Base-by-base conservation (phyloP, 2,888 invertebrate genomes). In the Standfussiana lucernea region DNA sequence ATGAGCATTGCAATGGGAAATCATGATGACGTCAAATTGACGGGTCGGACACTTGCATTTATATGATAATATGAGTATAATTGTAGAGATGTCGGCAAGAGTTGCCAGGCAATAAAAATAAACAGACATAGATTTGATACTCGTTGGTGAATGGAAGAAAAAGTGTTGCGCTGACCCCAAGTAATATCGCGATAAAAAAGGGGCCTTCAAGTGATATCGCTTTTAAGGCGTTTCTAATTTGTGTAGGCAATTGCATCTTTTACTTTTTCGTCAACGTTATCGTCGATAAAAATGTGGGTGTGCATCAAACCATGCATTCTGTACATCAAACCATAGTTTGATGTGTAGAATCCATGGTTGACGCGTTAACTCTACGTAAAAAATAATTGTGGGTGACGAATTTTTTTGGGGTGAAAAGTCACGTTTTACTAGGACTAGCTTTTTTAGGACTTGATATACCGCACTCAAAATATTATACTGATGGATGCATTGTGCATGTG, bases 1-100 rank as follows among this genome's bases (percentile, higher is more conserved):
- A 75, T 62, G 77, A 69, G n/a, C 40, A 82, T 62, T 28, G 70
- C 53, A 53, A 67, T 61, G 35, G 70, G 77, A 80, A 75, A 56
- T 71, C 62, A 62, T 80, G 62, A 82, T 80, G 70, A 67, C 53
- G 71, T 82, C 66, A 71, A 64, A 64, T 75, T 50, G 40, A 67
- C 53, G 53, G 69, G 62, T 75, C 5, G 2, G 47, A 61, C 28
- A 35, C 24, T n/a, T 18, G n/a, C 28, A n/a, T n/a, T n/a, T n/a
- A n/a, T n/a, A n/a, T n/a, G 37, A 10, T 47, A 28, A 64, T 59
- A 28, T 28, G 35, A 8, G 24, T 76, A 76, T 45, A 75, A 28
- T 11, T 37, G 28, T 18, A 47, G 7, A 0, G 24, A 24, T 69
- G 18, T 68, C 18, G 7, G 1, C 7, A 56, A 56, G 28, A 15